phyloP scores from a whole-genome alignment of 2,888 invertebrate species.

The Caenorhabditis sp. region DNA sequence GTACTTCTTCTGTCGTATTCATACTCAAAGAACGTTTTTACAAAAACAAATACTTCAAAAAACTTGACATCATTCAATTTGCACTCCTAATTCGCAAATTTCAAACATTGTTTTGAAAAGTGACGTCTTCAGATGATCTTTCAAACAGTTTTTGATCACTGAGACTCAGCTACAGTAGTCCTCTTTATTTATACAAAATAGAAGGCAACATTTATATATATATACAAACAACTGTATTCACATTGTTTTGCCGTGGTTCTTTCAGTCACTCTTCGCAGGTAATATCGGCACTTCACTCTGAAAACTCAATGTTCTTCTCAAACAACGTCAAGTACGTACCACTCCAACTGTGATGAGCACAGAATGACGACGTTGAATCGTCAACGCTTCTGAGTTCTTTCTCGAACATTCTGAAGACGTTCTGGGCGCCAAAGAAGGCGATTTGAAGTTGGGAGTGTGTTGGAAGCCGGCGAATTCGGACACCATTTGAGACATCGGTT shows the following conservation, averaged over 20 bases:
- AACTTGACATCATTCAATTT: not conserved
- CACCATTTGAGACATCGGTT: conserved; percentile 22
- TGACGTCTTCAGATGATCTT: too few relatives aligned
- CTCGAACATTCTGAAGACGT: conserved; percentile 6
- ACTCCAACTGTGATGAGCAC: conserved; percentile 38
- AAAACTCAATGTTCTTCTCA: not conserved
- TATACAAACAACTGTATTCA: too few relatives aligned
- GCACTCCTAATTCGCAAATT: not conserved
- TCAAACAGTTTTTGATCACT: too few relatives aligned
- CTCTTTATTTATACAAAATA: too few relatives aligned
- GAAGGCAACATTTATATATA: too few relatives aligned
- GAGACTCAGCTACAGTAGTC: too few relatives aligned
- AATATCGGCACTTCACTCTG: conserved; percentile 12
- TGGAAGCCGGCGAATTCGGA: conserved; percentile 46
- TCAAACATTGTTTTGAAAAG: not conserved
- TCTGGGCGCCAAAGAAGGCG: conserved; percentile 12
- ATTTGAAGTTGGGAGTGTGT: conserved; percentile 26
- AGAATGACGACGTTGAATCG: conserved; percentile 21
- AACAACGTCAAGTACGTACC: conserved; percentile 2
- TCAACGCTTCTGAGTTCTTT: conserved; percentile 18
- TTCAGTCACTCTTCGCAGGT: not conserved
- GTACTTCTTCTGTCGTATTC: too few relatives aligned
- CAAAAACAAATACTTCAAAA: not conserved
- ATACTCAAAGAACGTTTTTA: too few relatives aligned
- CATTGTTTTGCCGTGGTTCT: too few relatives aligned